phyloP scores from a whole-genome alignment of 2,888 invertebrate genomes.

The Antheraea yamamai region DNA sequence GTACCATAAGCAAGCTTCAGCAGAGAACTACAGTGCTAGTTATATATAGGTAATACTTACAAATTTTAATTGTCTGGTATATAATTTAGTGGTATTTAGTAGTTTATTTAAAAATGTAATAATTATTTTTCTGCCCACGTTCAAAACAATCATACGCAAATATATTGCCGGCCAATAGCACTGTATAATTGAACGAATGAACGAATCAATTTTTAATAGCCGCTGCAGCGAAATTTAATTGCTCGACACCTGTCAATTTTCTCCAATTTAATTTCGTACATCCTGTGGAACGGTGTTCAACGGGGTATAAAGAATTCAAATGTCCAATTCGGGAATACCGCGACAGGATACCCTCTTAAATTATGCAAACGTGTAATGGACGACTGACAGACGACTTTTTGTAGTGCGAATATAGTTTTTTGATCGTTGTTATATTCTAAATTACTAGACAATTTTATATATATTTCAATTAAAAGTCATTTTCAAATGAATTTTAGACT shows the following conservation, averaged over 20 bases:
- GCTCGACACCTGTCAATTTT: conserved; percentile 73
- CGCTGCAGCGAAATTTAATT: conserved; percentile 45
- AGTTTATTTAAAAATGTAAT: too few relatives aligned
- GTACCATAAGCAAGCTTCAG: too few relatives aligned
- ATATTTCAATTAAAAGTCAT: not conserved
- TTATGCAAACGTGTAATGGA: conserved; percentile 79
- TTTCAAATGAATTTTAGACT: not conserved
- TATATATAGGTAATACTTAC: too few relatives aligned
- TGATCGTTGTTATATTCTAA: conserved; percentile 32
- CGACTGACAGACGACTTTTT: conserved; percentile 54
- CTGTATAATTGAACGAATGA: conserved; percentile 11
- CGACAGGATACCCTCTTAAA: conserved; percentile 68
- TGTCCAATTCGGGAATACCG: conserved; percentile 57
- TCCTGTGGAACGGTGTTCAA: conserved; percentile 46
- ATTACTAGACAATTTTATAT: not conserved
- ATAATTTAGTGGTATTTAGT: too few relatives aligned
- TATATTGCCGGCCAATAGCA: conserved; percentile 26
- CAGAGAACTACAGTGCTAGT: too few relatives aligned
- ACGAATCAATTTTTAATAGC: not conserved
- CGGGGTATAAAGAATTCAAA: conserved; percentile 72
- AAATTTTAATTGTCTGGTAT: too few relatives aligned
- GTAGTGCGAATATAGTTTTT: conserved; percentile 62
- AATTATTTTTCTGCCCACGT: not conserved
- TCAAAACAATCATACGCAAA: not conserved
- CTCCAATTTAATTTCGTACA: conserved; percentile 28